Conservation (phyloP, 2,888 invertebrate genomes). For the Eledone cirrhosa region DNA sequence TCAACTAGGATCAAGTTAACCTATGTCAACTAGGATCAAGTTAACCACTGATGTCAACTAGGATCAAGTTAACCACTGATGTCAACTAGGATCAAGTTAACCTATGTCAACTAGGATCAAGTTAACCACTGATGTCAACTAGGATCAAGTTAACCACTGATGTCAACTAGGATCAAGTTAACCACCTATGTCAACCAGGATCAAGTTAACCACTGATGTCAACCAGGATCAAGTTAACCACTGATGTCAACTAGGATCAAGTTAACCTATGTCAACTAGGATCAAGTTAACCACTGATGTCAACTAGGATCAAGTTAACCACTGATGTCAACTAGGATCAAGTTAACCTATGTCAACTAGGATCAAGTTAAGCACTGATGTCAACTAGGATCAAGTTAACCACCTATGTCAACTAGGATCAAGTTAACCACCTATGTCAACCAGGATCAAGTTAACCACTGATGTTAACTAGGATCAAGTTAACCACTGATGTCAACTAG, state of each 20-base stretch:
- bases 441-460: no score
- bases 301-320: neutral
- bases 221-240: no score
- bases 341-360: neutral
- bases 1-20: neutral
- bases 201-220: no score
- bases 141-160: neutral
- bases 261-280: neutral
- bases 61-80: neutral
- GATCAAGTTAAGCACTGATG: neutral
- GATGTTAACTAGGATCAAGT: no score
- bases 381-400: neutral
- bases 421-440: neutral
- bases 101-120: neutral
- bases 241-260: neutral
- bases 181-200: neutral
- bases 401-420: neutral
- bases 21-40: neutral
- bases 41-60: neutral
- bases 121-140: neutral
- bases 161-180: neutral
- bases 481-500: neutral
- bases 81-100: no score
- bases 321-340: no score
- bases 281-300: neutral